Evolutionary conservation across 2,797 vertebrate species (phyloP).

Genomic region (Vireo griseus): DNA sequence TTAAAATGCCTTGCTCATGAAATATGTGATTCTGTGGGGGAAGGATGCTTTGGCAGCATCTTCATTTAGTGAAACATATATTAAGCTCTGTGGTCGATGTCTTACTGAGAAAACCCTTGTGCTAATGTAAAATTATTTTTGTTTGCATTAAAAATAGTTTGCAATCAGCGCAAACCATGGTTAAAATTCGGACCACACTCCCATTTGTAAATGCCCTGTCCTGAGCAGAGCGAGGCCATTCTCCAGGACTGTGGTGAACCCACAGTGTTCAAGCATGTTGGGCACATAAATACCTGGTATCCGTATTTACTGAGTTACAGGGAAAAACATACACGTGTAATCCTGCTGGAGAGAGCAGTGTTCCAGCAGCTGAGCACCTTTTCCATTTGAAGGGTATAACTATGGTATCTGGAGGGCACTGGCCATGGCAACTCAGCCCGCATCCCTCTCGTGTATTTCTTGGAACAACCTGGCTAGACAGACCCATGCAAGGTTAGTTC

Average conservation of each 20-base stretch:
- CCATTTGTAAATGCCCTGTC: neutral
- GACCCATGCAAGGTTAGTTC: neutral
- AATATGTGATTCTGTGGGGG: constrained; percentile 60
- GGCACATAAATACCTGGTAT: neutral
- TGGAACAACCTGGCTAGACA: constrained; percentile 13
- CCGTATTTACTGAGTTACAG: neutral
- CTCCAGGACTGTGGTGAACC: neutral
- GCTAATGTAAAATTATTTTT: neutral
- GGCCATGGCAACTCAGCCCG: neutral
- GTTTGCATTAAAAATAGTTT: constrained; percentile 5
- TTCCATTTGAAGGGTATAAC: neutral
- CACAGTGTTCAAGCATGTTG: neutral
- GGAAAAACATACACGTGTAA: accelerated
- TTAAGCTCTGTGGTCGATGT: neutral
- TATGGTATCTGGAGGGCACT: neutral
- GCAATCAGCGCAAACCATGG: neutral
- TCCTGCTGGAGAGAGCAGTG: neutral
- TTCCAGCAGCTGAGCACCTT: neutral
- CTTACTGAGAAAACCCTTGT: constrained; percentile 37
- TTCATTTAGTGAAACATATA: neutral
- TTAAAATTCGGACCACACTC: neutral
- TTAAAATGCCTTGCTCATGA: constrained; percentile 61
- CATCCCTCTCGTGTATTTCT: neutral
- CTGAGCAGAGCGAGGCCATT: neutral
- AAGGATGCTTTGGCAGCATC: neutral